Base-by-base conservation (phyloP, 2,888 invertebrate genomes). In the Caenorhabditis sp. region DNA sequence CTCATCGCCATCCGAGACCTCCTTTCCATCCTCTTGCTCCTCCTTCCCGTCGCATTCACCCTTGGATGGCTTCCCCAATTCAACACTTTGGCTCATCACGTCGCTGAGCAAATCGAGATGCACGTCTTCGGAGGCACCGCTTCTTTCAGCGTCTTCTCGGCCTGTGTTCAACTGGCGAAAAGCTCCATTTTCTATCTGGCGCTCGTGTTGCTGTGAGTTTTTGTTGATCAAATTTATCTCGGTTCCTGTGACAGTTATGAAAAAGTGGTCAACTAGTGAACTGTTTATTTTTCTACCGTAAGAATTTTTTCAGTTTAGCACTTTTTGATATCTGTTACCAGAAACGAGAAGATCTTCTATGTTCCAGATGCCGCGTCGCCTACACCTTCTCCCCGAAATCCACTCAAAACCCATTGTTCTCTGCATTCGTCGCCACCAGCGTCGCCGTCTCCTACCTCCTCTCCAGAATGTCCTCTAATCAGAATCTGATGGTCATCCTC, bases 11-110 rank as follows among this genome's bases (percentile, higher is more conserved):
- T 89, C 26, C 87, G 89, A 31, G 91, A 91, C 59, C 38, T 90
- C 16, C 58, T 89, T 14, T 80, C 89, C 5, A 56, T 95, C 83
- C 95, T 97, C 90, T 93, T 99, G 56, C 93, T 99, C 58, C 95
- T 96, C 93, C 96, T 98, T 93, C 99, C 99, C 0, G 92, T 98
- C 63, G 95, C 97, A 35, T 98, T 98, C 93, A 97, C 97, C 59
- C 94, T 98, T 85, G 99, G 99, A 0, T 94, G 99, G 59, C 96
- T 99, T 91, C 99, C 99, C 4, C 99, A 94, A 92, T 96, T 98
- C 73, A 98, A 97, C 92, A 99, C 99, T 0, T 97, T 98, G 93
- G 93, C 95, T 10, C 96, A 97, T 95, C 98, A 98, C 93, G 93
- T 97, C n/a, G 94, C 98, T 88, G 99, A 99, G 93, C 99, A 99